Conservation (phyloP, 2,888 invertebrate genomes). For the Globia sparganii region DNA sequence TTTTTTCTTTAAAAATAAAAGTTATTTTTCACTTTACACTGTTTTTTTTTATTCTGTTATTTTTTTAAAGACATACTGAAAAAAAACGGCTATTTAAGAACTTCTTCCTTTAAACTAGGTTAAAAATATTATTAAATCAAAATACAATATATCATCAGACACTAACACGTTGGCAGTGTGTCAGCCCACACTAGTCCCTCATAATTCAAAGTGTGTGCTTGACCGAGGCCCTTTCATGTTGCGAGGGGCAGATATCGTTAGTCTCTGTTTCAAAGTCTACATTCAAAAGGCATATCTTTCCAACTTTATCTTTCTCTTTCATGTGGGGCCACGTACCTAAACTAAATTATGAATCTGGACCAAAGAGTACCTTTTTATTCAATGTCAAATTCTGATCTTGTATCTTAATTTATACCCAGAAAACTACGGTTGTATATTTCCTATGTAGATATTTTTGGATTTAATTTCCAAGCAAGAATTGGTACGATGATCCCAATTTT, state of each 20-base stretch:
- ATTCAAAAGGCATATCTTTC: constrained; percentile 37
- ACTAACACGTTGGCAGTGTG: neutral
- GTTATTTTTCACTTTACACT: too few species aligned
- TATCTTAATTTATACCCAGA: neutral
- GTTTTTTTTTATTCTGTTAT: too few species aligned
- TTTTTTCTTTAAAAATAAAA: too few species aligned
- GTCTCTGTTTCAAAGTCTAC: constrained; percentile 34
- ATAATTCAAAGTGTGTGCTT: constrained; percentile 30
- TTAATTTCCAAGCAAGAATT: neutral
- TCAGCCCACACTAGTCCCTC: constrained; percentile 7
- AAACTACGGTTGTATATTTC: neutral
- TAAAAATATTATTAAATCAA: neutral
- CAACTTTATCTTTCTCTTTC: constrained; percentile 37
- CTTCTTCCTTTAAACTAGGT: too few species aligned
- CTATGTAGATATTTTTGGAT: neutral
- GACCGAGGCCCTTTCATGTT: constrained; percentile 45
- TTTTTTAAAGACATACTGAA: too few species aligned
- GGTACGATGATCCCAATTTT: neutral
- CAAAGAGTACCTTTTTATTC: constrained; percentile 17
- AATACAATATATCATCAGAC: neutral
- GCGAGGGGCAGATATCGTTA: constrained; percentile 33
- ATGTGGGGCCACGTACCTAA: constrained; percentile 24
- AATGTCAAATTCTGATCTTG: neutral
- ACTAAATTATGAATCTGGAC: constrained; percentile 11
- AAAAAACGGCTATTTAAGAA: too few species aligned